These are phyloP conservation scores for Mungos mungo DNA, from an alignment of 2,113 vertebrate genomes.

Conservation along the genomic window DNA sequence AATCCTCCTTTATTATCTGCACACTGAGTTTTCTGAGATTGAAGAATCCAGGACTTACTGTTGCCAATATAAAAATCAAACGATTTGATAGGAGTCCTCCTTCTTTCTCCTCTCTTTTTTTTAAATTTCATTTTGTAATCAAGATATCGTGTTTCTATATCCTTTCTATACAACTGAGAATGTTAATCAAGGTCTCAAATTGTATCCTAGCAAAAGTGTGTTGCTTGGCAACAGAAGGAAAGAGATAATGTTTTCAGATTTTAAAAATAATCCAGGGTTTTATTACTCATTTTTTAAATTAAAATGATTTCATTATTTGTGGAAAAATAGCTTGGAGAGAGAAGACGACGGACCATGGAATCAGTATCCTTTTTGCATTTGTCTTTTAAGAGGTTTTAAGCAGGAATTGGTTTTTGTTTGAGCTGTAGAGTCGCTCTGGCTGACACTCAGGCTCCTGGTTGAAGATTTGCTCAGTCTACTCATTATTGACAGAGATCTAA, in stretches of 20 bases:
- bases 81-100: background rate
- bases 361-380: background rate
- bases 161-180: conserved; percentile 46
- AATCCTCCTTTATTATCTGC: background rate
- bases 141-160: conserved; percentile 31
- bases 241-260: conserved; percentile 64
- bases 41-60: background rate
- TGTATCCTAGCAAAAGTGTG: conserved; percentile 53
- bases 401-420: background rate
- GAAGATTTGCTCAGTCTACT: background rate
- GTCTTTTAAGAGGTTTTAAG: background rate
- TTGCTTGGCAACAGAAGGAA: conserved; percentile 75
- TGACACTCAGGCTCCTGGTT: background rate
- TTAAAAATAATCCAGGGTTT: conserved; percentile 73
- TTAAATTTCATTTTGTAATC: background rate
- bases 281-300: conserved; percentile 57
- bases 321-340: conserved; percentile 35
- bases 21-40: background rate
- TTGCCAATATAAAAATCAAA: background rate
- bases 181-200: conserved; percentile 67
- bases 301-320: conserved; percentile 61
- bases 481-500: background rate
- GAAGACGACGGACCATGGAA: background rate
- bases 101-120: background rate
- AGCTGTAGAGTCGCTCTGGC: background rate